Conservation (phyloP, 2,888 invertebrate species). For the Eupeodes latifasciatus region DNA sequence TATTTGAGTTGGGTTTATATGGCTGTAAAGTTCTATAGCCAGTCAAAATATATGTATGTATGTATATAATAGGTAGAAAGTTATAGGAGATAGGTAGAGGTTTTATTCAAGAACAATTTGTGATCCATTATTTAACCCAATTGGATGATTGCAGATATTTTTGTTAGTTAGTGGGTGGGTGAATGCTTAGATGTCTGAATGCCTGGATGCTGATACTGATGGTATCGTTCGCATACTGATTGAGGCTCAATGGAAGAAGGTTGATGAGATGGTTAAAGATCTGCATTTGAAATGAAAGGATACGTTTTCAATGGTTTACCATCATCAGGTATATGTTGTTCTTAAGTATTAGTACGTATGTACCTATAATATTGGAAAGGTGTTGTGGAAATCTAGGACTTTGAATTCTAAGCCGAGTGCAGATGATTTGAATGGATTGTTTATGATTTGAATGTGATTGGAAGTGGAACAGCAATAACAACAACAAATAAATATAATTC, state of each 20-base stretch:
- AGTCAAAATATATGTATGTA: neutral
- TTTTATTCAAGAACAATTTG: slow-evolving; percentile 37
- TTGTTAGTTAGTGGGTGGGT: slow-evolving; percentile 17
- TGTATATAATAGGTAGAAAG: neutral
- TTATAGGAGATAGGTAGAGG: neutral
- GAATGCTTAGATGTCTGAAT: too few species aligned
- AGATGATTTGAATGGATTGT: slow-evolving; percentile 48
- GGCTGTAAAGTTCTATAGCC: neutral
- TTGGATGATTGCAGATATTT: slow-evolving; percentile 49
- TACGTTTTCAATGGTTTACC: slow-evolving; percentile 45
- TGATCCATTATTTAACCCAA: slow-evolving; percentile 39
- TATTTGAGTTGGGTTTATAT: slow-evolving; percentile 37
- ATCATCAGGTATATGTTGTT: slow-evolving; percentile 16
- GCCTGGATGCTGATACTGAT: neutral
- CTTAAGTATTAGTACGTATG: slow-evolving; percentile 2
- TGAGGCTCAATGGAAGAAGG: slow-evolving; percentile 38
- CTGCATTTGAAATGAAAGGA: slow-evolving; percentile 63
- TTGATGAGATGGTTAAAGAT: slow-evolving; percentile 39
- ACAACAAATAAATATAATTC: neutral
- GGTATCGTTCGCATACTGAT: slow-evolving; percentile 38
- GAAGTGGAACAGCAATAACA: too few species aligned
- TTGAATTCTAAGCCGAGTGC: slow-evolving; percentile 2
- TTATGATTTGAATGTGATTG: slow-evolving; percentile 29
- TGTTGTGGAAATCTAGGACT: neutral
- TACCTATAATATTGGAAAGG: neutral